phyloP scores from a whole-genome alignment of 2,888 invertebrate genomes.

The Cylindroiulus punctatus region DNA sequence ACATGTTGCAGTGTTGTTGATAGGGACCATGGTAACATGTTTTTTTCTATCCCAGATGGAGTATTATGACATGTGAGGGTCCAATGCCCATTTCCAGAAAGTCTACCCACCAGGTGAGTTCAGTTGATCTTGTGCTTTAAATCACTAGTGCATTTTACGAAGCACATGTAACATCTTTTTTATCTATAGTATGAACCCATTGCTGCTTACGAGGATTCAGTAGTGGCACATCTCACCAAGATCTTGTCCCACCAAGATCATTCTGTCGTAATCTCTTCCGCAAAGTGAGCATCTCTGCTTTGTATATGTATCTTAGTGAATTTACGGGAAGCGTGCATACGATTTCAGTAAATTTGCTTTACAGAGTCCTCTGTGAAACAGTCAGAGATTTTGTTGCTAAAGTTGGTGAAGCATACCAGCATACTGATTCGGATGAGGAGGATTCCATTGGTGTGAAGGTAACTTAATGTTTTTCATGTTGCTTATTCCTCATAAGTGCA shows the following conservation, averaged over 20 bases:
- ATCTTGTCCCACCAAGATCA: constrained; percentile 86
- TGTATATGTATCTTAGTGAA: no score
- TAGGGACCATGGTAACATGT: not conserved
- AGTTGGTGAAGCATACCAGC: constrained; percentile 65
- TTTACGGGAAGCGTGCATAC: not conserved
- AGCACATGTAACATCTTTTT: not conserved
- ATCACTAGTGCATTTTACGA: constrained; percentile 6
- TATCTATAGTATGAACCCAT: constrained; percentile 67
- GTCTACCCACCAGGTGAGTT: constrained; percentile 62
- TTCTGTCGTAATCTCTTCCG: constrained; percentile 76
- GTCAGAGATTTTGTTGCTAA: constrained; percentile 78
- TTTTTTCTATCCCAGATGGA: constrained; percentile 75
- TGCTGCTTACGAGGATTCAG: constrained; percentile 79
- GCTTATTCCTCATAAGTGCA: not conserved
- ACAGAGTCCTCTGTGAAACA: constrained; percentile 77
- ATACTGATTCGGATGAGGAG: constrained; percentile 60
- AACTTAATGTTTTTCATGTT: not conserved
- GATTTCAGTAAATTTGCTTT: not conserved
- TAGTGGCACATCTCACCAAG: constrained; percentile 83
- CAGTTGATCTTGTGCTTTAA: not conserved
- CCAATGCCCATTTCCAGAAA: constrained; percentile 65
- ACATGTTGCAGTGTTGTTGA: not conserved
- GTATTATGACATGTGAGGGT: constrained; percentile 85
- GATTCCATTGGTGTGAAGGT: constrained; percentile 70
- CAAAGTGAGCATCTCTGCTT: constrained; percentile 74